Evolutionary conservation across 2,888 invertebrate species (phyloP).

Genomic region (Meandrusa payeni): DNA sequence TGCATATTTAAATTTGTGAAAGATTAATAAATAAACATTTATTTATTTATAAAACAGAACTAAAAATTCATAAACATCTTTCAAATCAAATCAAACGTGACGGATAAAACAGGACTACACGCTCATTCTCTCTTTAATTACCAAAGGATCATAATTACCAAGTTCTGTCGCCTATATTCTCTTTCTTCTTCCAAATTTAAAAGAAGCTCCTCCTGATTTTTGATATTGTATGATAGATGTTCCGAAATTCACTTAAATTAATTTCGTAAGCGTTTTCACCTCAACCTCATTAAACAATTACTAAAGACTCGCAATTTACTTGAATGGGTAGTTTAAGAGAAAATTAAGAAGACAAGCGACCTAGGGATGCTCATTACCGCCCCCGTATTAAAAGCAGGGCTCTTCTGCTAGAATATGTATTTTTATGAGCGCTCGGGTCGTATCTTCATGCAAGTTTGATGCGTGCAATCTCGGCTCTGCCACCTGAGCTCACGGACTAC

Average conservation of each 20-base stretch:
- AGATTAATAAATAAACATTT: no score
- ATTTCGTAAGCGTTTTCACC: slow-evolving; percentile 32
- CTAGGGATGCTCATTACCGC: slow-evolving; percentile 68
- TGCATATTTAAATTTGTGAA: no score
- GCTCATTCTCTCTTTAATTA: no score
- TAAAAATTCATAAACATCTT: no score
- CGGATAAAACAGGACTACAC: no score
- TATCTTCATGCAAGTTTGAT: slow-evolving; percentile 70
- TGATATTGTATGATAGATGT: no score
- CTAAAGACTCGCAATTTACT: slow-evolving; percentile 58
- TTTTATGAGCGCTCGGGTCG: slow-evolving; percentile 70
- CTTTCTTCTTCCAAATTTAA: no score
- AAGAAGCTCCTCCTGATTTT: no score
- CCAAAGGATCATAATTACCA: no score
- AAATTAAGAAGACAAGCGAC: slow-evolving; percentile 73
- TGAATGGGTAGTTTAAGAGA: slow-evolving; percentile 64
- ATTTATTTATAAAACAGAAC: no score
- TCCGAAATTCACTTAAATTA: not conserved
- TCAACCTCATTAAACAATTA: slow-evolving; percentile 56
- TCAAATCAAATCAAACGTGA: no score
- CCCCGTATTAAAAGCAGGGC: slow-evolving; percentile 72
- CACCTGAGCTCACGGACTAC: slow-evolving; percentile 28
- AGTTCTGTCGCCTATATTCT: no score
- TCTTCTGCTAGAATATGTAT: slow-evolving; percentile 76
- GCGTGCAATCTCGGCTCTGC: slow-evolving; percentile 63